A percentile compares a stretch with the other conserved stretches of the same genome.
These are phyloP conservation scores for Drosophila paramelanica DNA, from an alignment of 2,888 invertebrate species.

Conservation along the genomic window DNA sequence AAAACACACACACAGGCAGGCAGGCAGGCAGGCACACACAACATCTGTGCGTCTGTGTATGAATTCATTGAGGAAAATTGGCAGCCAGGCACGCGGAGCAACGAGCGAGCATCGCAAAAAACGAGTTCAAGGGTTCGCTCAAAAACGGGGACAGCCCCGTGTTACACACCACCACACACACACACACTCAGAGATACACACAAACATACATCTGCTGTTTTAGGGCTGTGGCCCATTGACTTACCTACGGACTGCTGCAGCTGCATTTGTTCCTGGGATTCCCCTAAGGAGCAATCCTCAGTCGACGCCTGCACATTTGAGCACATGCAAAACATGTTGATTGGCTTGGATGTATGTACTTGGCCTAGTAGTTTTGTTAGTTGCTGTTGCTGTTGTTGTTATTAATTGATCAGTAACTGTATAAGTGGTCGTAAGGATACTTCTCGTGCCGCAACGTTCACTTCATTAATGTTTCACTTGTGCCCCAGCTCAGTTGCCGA, in stretches of 20 bases:
- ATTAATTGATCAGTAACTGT: constrained; percentile 46
- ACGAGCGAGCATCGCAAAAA: no score
- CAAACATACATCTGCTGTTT: constrained; percentile 10
- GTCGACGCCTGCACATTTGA: constrained; percentile 84
- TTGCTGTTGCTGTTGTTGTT: constrained; percentile 1
- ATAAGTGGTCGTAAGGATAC: constrained; percentile 2
- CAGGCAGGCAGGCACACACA: not conserved
- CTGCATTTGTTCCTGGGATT: constrained; percentile 41
- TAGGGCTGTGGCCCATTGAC: constrained; percentile 54
- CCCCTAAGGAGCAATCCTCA: constrained; percentile 73
- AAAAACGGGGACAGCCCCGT: constrained; percentile 47
- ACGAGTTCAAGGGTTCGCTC: constrained; percentile 59
- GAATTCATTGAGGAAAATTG: no score
- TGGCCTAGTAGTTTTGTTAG: constrained; percentile 66
- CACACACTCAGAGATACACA: constrained; percentile 1
- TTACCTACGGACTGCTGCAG: constrained; percentile 82
- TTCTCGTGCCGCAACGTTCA: constrained; percentile 5
- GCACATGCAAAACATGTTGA: constrained; percentile 85
- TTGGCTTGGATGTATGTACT: constrained; percentile 15
- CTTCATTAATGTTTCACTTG: constrained; percentile 25
- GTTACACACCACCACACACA: constrained; percentile 6
- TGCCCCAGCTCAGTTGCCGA: constrained; percentile 1
- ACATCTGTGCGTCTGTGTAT: no score
- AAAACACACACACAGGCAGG: constrained; percentile 16
- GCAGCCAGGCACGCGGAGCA: constrained; percentile 1